Base-by-base conservation (phyloP, 2,888 invertebrate genomes). In the Coremacera marginata region DNA sequence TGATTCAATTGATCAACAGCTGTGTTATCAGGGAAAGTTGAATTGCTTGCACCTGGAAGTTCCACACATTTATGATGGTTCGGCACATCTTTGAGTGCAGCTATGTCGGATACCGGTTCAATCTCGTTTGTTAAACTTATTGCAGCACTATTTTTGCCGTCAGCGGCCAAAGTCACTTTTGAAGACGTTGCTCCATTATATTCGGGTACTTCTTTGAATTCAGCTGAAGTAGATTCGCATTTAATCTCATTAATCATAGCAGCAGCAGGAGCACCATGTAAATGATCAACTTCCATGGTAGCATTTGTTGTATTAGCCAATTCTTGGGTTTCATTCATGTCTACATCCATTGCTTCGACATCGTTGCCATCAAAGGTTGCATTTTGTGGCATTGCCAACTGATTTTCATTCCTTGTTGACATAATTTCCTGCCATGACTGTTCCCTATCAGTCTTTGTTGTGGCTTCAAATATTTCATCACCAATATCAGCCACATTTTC, bases 291-390 rank as follows among this genome's bases (percentile, higher is more conserved):
- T 44, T 57, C 62, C 37, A 49, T n/a, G 11, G 44, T 49, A 31
- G 62, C 5, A 55, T 52, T 19, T 70, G 44, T 27, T 4, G 80
- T 79, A 37, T 83, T 83, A 8, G 85, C 60, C 70, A 84, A 77
- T 63, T 86, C 84, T 78, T 83, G 82, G 62, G 82, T 85, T 85
- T 37, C 52, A 75, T 81, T 83, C 57, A 87, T 80, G 37, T 86
- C 86, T 51, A 87, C 82, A 81, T 87, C 87, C 87, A 87, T 87
- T 0, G 86, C 85, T 70, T 87, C 87, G 71, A 83, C 76, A 34
- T 52, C 80, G 22, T 52, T 52, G 19, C 14, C 70, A 67, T 77
- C 77, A 70, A 75, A 82, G 55, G 65, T 65, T 5, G 22, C 67
- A 62, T 11, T 34, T 11, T 11, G 51, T 70, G n/a, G 63, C 65